These are phyloP conservation scores for Melanerpes aurifrons DNA, from an alignment of 2,113 vertebrate species.

Conservation along the genomic window DNA sequence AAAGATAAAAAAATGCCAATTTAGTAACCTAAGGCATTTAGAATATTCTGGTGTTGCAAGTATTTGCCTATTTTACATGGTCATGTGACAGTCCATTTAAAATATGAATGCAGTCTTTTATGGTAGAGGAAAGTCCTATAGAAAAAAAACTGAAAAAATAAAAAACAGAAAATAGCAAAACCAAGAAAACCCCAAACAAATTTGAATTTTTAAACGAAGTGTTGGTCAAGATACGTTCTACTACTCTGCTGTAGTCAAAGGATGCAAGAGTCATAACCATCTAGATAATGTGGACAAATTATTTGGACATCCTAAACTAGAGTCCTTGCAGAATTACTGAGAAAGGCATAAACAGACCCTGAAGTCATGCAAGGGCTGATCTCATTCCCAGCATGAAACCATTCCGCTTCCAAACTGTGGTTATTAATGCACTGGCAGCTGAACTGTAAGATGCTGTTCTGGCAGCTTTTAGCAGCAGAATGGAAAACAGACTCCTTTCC, in stretches of 20 bases:
- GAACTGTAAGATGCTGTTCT: not conserved
- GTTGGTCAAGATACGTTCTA: not conserved
- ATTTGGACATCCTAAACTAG: not conserved
- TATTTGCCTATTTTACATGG: slow-evolving; percentile 37
- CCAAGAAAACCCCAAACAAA: not conserved
- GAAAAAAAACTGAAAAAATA: not conserved
- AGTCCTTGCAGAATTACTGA: not conserved
- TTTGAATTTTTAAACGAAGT: slow-evolving; percentile 48
- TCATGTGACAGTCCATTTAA: slow-evolving; percentile 13
- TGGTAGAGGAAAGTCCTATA: not conserved
- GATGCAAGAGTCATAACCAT: not conserved
- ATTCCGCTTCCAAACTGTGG: not conserved
- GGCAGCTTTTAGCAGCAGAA: not conserved
- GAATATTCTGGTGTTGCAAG: not conserved
- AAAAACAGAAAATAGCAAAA: too few species aligned
- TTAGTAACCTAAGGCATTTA: not conserved
- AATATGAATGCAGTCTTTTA: not conserved
- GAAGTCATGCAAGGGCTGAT: not conserved
- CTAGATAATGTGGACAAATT: not conserved
- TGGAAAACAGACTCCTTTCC: not conserved
- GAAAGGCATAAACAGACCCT: not conserved
- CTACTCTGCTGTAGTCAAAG: not conserved
- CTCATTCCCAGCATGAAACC: not conserved
- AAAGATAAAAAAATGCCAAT: slow-evolving; percentile 61
- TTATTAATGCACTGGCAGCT: not conserved